Conservation (phyloP, 1,140 invertebrate genomes). For the Cardiocondyla obscurior region DNA sequence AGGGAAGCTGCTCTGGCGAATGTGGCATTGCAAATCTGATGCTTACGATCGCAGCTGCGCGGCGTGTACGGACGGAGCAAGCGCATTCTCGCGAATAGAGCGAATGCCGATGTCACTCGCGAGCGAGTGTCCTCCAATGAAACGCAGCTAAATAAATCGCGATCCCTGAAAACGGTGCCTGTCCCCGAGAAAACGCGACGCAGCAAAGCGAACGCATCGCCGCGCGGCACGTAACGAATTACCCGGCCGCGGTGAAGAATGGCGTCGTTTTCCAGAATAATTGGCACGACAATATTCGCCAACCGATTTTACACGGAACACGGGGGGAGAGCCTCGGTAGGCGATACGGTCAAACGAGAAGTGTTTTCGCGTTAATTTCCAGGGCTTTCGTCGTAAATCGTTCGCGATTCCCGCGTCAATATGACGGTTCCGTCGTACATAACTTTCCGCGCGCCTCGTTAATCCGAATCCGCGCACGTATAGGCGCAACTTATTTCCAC, state of each 20-base stretch:
- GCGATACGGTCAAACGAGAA: constrained; percentile 3
- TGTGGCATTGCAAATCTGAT: constrained; percentile 2
- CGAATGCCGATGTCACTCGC: constrained; percentile 40
- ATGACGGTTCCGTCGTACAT: neutral
- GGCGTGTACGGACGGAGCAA: constrained; percentile 42
- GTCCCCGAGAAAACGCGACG: constrained; percentile 36
- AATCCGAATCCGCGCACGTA: constrained; percentile 6
- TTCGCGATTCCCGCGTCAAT: neutral
- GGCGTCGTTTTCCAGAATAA: constrained; percentile 54
- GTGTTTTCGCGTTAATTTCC: constrained; percentile 31
- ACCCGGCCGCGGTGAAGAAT: constrained; percentile 32
- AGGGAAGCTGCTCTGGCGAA: neutral
- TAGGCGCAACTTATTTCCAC: neutral
- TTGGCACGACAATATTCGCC: constrained; percentile 47
- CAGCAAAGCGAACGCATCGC: constrained; percentile 41
- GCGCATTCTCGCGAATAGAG: constrained; percentile 38
- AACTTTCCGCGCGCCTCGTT: neutral
- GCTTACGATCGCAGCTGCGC: constrained; percentile 35
- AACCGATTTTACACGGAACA: constrained; percentile 41
- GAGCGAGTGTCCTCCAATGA: constrained; percentile 4
- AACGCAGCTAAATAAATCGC: constrained; percentile 44
- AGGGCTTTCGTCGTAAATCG: neutral
- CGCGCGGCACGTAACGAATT: constrained; percentile 45
- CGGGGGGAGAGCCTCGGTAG: neutral
- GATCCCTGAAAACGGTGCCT: constrained; percentile 12